Evolutionary conservation across 2,113 vertebrate genomes (phyloP).

Genomic region (Phainopepla nitens): DNA sequence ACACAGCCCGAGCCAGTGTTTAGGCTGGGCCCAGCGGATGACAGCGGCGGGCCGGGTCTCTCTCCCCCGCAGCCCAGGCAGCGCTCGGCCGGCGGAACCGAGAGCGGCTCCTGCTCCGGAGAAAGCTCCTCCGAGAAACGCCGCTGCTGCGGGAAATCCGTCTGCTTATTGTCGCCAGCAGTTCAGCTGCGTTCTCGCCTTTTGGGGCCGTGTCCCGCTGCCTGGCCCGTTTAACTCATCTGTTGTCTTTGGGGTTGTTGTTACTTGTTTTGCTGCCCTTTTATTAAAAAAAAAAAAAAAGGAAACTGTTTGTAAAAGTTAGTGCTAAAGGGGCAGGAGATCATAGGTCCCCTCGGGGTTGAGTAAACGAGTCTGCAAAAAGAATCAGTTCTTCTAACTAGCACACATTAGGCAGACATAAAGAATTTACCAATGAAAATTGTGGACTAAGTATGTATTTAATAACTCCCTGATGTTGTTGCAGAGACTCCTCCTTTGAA

Average conservation of each 20-base stretch:
- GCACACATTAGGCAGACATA: constrained; percentile 35
- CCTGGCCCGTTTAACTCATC: too few species aligned
- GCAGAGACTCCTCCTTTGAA: constrained; percentile 42
- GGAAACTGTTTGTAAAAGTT: constrained; percentile 64
- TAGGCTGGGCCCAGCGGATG: constrained; percentile 42
- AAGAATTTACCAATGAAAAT: constrained; percentile 69
- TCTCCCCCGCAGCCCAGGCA: neutral
- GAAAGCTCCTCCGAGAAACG: neutral
- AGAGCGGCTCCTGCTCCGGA: neutral
- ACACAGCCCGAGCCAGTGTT: constrained; percentile 51
- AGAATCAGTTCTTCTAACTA: constrained; percentile 66
- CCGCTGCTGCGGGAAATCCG: neutral
- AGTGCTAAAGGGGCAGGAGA: constrained; percentile 69
- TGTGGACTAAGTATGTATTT: constrained; percentile 52
- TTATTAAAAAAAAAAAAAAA: neutral
- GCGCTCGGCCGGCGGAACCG: neutral
- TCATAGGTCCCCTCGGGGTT: constrained; percentile 58
- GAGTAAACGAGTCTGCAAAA: constrained; percentile 67
- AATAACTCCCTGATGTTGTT: constrained; percentile 44
- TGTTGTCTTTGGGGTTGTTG: neutral
- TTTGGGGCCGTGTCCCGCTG: neutral
- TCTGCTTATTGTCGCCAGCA: neutral
- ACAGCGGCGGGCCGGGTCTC: neutral
- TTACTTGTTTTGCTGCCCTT: neutral
- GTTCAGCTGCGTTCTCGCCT: neutral